Conservation (phyloP, 1,140 invertebrate genomes). For the Scaptomyza hsui region DNA sequence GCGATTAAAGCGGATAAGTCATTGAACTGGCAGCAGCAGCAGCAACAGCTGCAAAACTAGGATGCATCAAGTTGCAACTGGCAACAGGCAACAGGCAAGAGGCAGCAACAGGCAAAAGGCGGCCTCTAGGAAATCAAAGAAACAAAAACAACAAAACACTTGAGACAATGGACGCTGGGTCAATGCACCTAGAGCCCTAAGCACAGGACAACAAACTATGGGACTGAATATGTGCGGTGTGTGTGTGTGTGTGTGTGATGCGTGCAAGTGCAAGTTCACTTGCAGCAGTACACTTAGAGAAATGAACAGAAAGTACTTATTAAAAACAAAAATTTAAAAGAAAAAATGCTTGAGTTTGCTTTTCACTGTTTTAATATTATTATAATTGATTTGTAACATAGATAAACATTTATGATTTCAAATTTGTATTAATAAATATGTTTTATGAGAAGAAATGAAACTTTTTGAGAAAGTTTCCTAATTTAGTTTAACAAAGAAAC, state of each 20-base stretch:
- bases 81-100: slow-evolving; percentile 1
- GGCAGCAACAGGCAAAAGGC: background rate
- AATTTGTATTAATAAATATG: too few species aligned
- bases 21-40: slow-evolving; percentile 24
- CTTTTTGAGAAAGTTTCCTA: too few species aligned
- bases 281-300: background rate
- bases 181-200: slow-evolving; percentile 42
- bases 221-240: background rate
- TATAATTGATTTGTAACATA: too few species aligned
- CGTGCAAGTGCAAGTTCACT: background rate
- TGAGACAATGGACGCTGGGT: slow-evolving; percentile 46
- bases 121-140: slow-evolving; percentile 53
- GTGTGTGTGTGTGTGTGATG: slow-evolving; percentile 5
- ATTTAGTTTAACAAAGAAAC: too few species aligned
- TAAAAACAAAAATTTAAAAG: too few species aligned
- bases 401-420: too few species aligned
- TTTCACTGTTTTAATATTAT: too few species aligned
- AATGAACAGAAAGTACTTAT: too few species aligned
- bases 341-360: too few species aligned
- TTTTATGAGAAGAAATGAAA: too few species aligned
- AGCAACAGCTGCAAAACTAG: slow-evolving; percentile 29
- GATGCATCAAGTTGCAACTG: slow-evolving; percentile 28
- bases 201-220: slow-evolving; percentile 38
- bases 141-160: slow-evolving; percentile 41
- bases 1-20: slow-evolving; percentile 15